These are phyloP conservation scores for Rana temporaria DNA, from an alignment of 2,113 vertebrate genomes.

Conservation along the genomic window DNA sequence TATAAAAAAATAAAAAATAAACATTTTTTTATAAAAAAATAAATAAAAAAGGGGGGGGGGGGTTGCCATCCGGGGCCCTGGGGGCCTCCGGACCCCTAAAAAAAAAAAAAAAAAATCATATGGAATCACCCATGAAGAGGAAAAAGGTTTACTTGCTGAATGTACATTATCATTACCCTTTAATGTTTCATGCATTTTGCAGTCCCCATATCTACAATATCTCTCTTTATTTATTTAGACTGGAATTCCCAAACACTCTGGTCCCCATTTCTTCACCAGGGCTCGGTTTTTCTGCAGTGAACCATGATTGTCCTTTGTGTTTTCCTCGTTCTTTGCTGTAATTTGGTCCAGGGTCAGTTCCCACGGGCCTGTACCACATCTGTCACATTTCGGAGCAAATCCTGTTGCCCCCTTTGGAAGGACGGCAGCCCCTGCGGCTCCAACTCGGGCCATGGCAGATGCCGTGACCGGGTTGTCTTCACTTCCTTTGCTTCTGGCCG, in stretches of 20 bases:
- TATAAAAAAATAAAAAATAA: too few species aligned
- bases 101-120: too few species aligned
- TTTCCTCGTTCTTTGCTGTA: background rate
- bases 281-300: background rate
- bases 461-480: background rate
- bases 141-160: too few species aligned
- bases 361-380: constrained; percentile 7
- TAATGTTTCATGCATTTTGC: too few species aligned
- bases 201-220: too few species aligned
- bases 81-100: too few species aligned
- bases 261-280: background rate
- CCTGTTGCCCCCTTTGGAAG: constrained; percentile 22
- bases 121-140: too few species aligned
- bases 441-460: background rate
- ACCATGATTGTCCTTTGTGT: constrained; percentile 6
- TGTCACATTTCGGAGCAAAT: background rate
- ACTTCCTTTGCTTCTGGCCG: too few species aligned
- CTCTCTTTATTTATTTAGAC: background rate
- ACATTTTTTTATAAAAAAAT: too few species aligned
- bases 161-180: too few species aligned
- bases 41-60: too few species aligned
- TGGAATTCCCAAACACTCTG: background rate
- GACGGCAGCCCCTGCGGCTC: constrained; percentile 37
- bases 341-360: constrained; percentile 22
- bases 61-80: too few species aligned